Base-by-base conservation (phyloP, 1,140 invertebrate species). In the Globodera ellingtonae region DNA sequence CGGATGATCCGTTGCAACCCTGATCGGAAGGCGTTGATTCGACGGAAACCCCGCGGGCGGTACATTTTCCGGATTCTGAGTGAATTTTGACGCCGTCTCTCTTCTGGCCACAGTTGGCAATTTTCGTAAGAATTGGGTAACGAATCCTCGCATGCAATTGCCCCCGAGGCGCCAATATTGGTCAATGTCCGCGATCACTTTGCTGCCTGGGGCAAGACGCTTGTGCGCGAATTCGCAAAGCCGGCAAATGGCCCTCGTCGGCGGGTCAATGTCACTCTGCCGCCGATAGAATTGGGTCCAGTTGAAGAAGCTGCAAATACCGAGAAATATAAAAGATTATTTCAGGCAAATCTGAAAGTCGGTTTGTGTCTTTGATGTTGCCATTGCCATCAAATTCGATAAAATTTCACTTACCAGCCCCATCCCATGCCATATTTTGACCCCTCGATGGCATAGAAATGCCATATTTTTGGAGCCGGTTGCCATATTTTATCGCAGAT, bases 271-370 rank as follows among this genome's bases (percentile, higher is more conserved):
- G 47, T 66, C 59, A 18, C 59, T 76, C 9, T 65, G 3, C 5
- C 47, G 44, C 3, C 52, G 75, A 65, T 67, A 76, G 67, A 24
- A 76, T 10, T n/a, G 50, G 4, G 56, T 76, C 75, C 75, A 76
- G n/a, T 76, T 76, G 75, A 76, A 76, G 47, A 62, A 76, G 44
- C 75, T 76, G 44, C 15, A 46, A 56, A n/a, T 8, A 75, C 13
- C 5, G 13, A 65, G n/a, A 44, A 35, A 35, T 35, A 35, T 35
- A 35, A 35, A n/a, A 35, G 35, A 35, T 35, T 35, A 35, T 35
- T 24, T 35, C 35, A 35, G 35, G 35, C 0, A 4, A 70, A 6
- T 47, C 7, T 9, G 24, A 70, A 44, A 7, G 7, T 67, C 15
- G 7, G 35, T 35, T 0, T 35, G n/a, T n/a, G n/a, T n/a, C 0